These are phyloP conservation scores for Iguana delicatissima DNA, from an alignment of 2,797 vertebrate species.

Conservation along the genomic window DNA sequence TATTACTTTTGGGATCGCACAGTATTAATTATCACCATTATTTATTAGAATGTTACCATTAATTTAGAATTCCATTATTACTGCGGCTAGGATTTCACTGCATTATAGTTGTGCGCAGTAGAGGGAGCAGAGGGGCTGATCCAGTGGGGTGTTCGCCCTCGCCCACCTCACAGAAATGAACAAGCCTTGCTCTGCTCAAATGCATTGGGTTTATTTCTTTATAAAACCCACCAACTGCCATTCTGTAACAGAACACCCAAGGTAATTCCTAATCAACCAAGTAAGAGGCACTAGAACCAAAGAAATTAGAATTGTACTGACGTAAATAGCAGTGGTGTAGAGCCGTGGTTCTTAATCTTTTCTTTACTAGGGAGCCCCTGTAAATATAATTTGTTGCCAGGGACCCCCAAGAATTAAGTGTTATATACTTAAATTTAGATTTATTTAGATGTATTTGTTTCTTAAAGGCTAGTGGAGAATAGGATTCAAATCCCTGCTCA, in stretches of 20 bases:
- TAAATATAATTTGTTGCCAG: no score
- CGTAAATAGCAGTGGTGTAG: neutral
- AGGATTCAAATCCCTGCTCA: no score
- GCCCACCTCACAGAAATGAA: neutral
- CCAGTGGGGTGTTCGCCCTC: neutral
- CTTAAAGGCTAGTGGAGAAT: no score
- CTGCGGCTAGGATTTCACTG: neutral
- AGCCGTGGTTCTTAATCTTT: no score
- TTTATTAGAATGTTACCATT: constrained; percentile 34
- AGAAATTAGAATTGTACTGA: no score
- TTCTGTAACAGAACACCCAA: neutral
- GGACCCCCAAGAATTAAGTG: no score
- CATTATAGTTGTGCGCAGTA: neutral
- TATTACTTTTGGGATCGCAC: constrained; percentile 28
- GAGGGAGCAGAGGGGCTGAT: neutral
- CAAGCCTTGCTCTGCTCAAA: no score
- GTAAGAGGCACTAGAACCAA: neutral
- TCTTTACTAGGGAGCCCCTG: no score
- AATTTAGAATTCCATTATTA: constrained; percentile 14
- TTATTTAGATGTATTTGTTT: no score
- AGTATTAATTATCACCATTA: constrained; percentile 33
- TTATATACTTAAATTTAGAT: no score
- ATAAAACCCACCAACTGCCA: neutral
- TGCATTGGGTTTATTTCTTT: neutral
- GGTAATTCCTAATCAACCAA: neutral